Evolutionary conservation across 2,888 invertebrate species (phyloP).

Genomic region (Pristionchus arcanus): DNA sequence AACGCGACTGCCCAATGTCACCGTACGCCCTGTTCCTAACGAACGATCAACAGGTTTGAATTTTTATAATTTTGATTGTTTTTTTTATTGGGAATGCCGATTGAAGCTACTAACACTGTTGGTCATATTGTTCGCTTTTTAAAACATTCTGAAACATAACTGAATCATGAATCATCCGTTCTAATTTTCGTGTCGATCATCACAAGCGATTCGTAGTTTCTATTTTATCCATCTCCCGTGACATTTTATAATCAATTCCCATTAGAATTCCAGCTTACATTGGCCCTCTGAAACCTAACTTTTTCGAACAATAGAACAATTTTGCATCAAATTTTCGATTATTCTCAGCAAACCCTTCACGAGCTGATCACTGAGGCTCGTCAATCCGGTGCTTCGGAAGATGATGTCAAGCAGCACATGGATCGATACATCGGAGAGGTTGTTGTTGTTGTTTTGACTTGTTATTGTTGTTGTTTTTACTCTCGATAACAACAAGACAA

Average conservation of each 20-base stretch:
- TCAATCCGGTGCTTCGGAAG: constrained; percentile 57
- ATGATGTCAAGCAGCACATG: constrained; percentile 56
- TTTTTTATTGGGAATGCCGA: background rate
- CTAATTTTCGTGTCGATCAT: too few species aligned
- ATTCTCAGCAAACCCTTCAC: constrained; percentile 59
- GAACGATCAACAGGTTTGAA: constrained; percentile 56
- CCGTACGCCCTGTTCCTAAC: constrained; percentile 58
- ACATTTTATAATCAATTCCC: too few species aligned
- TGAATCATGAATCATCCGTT: too few species aligned
- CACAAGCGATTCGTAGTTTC: background rate
- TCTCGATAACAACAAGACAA: background rate
- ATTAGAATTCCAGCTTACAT: background rate
- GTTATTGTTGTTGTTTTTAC: background rate
- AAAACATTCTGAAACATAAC: background rate
- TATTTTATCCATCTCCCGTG: background rate
- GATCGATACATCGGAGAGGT: constrained; percentile 59
- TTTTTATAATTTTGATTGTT: background rate
- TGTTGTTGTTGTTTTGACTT: background rate
- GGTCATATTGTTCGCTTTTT: too few species aligned
- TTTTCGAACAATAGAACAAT: background rate
- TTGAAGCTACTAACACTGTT: too few species aligned
- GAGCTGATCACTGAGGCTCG: constrained; percentile 61
- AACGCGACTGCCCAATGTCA: constrained; percentile 56
- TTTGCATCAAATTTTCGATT: too few species aligned
- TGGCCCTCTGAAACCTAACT: background rate